These are phyloP conservation scores for Coptodon bakossiorum DNA, from an alignment of 2,113 vertebrate species.

Conservation along the genomic window DNA sequence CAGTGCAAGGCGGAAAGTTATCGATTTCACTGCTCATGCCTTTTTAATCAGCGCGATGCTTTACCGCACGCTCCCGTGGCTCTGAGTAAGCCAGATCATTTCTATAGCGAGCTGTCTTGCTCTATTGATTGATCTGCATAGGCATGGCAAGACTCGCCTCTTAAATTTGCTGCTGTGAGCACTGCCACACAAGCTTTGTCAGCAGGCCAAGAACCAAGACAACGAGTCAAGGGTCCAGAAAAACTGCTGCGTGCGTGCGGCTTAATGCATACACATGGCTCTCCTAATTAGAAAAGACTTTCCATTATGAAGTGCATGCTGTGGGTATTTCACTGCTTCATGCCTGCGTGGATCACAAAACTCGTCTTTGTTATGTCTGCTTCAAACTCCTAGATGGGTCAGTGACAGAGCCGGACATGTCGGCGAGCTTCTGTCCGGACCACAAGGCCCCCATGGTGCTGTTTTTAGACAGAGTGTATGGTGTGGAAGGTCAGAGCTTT, in stretches of 20 bases:
- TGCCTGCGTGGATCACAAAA: background rate
- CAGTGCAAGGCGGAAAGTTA: background rate
- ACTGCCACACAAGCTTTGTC: slow-evolving; percentile 21
- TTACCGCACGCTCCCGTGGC: slow-evolving; percentile 35
- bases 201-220: slow-evolving; percentile 14
- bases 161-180: slow-evolving; percentile 34
- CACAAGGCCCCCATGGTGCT: slow-evolving; percentile 98
- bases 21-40: slow-evolving; percentile 46
- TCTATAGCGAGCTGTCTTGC: slow-evolving; percentile 34
- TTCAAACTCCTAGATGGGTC: slow-evolving; percentile 78
- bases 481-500: slow-evolving; percentile 92
- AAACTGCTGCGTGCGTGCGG: background rate
- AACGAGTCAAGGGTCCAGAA: background rate
- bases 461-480: slow-evolving; percentile 95
- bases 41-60: slow-evolving; percentile 57
- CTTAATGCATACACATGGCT: slow-evolving; percentile 39
- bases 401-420: slow-evolving; percentile 90
- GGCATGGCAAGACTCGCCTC: slow-evolving; percentile 19
- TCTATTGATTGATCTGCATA: slow-evolving; percentile 56
- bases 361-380: background rate
- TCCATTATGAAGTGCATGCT: slow-evolving; percentile 7
- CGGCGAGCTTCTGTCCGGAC: slow-evolving; percentile 92
- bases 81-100: slow-evolving; percentile 49
- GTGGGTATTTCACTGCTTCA: background rate
- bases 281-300: slow-evolving; percentile 29